phyloP scores from a whole-genome alignment of 2,888 invertebrate species.

The Saturnia pavonia region DNA sequence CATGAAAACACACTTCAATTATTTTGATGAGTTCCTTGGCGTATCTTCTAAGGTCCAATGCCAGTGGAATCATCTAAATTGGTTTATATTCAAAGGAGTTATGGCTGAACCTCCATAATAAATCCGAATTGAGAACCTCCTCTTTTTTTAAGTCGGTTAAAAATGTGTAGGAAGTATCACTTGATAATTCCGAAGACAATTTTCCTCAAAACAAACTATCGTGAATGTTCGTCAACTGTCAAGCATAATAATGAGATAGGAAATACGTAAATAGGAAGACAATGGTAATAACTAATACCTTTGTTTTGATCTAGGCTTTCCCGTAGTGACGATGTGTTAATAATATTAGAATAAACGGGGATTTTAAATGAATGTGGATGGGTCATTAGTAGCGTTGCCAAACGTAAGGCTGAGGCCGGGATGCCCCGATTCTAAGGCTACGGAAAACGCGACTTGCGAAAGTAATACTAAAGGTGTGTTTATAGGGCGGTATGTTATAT shows the following conservation, averaged over 20 bases:
- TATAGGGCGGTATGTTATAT: background rate
- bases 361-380: background rate
- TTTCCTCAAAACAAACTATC: slow-evolving; percentile 13
- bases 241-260: slow-evolving; percentile 11
- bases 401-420: background rate
- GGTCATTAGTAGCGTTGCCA: background rate
- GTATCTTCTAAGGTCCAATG: no score
- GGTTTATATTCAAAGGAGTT: no score
- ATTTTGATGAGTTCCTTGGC: no score
- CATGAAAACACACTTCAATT: no score
- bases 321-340: slow-evolving; percentile 8
- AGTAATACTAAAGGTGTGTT: background rate
- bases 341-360: background rate
- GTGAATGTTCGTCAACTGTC: background rate
- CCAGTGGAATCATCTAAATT: no score
- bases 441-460: background rate
- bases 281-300: slow-evolving; percentile 6
- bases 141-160: no score
- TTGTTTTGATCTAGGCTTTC: slow-evolving; percentile 11
- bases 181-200: background rate
- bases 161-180: background rate
- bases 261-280: slow-evolving; percentile 6
- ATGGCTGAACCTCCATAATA: no score
- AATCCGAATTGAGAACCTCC: no score
- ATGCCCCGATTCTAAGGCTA: background rate